phyloP scores from a whole-genome alignment of 2,797 vertebrate genomes.

The Meda fulgida region DNA sequence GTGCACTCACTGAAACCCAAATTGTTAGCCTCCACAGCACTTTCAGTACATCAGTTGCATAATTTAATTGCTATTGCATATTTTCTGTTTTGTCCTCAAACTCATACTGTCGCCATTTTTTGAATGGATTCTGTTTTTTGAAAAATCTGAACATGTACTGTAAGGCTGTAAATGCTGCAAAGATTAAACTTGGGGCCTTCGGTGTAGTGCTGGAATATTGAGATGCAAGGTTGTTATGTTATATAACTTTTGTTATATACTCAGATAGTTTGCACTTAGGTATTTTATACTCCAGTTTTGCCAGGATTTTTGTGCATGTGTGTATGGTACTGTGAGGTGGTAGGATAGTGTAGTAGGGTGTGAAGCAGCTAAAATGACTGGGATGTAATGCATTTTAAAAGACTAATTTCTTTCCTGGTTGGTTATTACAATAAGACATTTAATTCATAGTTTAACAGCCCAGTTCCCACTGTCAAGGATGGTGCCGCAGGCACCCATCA shows the following conservation, averaged over 20 bases:
- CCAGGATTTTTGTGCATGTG: background rate
- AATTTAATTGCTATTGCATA: background rate
- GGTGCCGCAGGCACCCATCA: slow-evolving; percentile 47
- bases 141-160: background rate
- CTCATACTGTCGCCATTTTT: background rate
- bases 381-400: slow-evolving; percentile 25
- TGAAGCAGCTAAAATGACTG: slow-evolving; percentile 42
- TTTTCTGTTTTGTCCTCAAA: background rate
- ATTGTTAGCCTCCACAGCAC: background rate
- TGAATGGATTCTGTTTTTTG: background rate
- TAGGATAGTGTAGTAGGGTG: background rate
- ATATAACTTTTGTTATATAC: background rate
- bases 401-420: slow-evolving; percentile 54
- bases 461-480: slow-evolving; percentile 54
- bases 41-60: background rate
- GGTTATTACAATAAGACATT: slow-evolving; percentile 57
- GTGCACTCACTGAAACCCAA: background rate
- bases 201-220: background rate
- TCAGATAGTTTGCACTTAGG: background rate
- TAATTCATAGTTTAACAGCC: slow-evolving; percentile 58
- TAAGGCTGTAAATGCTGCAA: background rate
- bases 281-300: background rate
- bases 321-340: background rate
- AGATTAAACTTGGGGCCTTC: background rate
- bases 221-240: background rate